Evolutionary conservation across 2,888 invertebrate species (phyloP).

Genomic region (Lasioglossum zephyrum): DNA sequence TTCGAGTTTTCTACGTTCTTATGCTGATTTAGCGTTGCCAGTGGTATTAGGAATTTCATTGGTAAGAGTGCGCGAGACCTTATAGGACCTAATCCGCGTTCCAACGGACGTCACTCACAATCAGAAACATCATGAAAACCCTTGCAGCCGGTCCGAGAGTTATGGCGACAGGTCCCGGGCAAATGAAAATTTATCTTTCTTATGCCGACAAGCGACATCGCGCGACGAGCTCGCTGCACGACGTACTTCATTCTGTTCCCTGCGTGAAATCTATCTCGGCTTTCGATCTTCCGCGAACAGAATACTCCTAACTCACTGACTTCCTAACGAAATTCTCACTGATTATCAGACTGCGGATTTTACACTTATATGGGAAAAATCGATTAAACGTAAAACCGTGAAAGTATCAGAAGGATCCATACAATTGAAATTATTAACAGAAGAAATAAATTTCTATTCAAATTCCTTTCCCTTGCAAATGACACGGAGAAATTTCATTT

Average conservation of each 20-base stretch:
- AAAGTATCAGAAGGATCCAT: background rate
- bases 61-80: background rate
- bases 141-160: conserved; percentile 8
- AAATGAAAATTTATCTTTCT: conserved; percentile 28
- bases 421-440: background rate
- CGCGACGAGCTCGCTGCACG: background rate
- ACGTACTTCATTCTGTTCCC: background rate
- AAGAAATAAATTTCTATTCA: background rate
- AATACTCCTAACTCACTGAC: background rate
- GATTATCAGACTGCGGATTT: background rate
- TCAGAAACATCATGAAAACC: conserved; percentile 5
- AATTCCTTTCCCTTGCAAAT: background rate
- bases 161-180: conserved; percentile 19
- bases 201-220: conserved; percentile 12
- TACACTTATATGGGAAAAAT: background rate
- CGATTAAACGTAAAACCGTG: background rate
- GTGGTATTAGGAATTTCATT: background rate
- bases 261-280: background rate
- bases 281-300: background rate
- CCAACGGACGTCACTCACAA: background rate
- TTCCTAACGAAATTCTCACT: background rate
- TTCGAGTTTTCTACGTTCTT: too few relatives aligned
- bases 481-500: background rate
- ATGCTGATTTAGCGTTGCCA: background rate
- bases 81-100: background rate